Evolutionary conservation across 2,797 vertebrate genomes (phyloP).

Genomic region (Microctenopoma lineatum): DNA sequence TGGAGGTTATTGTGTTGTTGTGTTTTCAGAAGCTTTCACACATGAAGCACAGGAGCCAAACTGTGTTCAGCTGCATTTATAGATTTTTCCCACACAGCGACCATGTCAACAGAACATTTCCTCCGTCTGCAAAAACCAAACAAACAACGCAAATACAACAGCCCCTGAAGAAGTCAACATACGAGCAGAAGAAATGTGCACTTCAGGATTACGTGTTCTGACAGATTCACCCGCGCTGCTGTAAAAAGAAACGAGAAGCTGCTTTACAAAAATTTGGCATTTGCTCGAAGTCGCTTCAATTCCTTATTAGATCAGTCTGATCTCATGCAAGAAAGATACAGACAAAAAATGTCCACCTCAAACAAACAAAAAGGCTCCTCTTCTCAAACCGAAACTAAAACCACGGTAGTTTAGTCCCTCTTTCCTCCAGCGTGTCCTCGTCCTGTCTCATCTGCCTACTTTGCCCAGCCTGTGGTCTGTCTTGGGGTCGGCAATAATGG

Average conservation of each 20-base stretch:
- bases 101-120: slow-evolving; percentile 25
- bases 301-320: slow-evolving; percentile 1
- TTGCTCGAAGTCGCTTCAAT: slow-evolving; percentile 1
- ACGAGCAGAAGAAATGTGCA: not conserved
- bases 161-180: slow-evolving; percentile 1
- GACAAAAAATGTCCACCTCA: slow-evolving; percentile 35
- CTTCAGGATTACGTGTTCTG: not conserved
- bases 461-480: slow-evolving; percentile 98
- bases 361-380: not conserved
- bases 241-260: slow-evolving; percentile 11
- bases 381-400: slow-evolving; percentile 43
- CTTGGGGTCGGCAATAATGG: slow-evolving; percentile 97
- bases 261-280: slow-evolving; percentile 17
- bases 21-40: not conserved
- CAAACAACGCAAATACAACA: slow-evolving; percentile 25
- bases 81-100: slow-evolving; percentile 17
- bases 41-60: slow-evolving; percentile 34
- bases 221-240: not conserved
- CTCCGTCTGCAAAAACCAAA: slow-evolving; percentile 12
- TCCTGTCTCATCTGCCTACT: slow-evolving; percentile 90
- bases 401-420: slow-evolving; percentile 26
- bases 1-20: not conserved
- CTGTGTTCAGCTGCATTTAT: slow-evolving; percentile 41
- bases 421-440: not conserved
- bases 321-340: slow-evolving; percentile 26